phyloP scores from a whole-genome alignment of 2,888 invertebrate species.

The Hetaerina titia region DNA sequence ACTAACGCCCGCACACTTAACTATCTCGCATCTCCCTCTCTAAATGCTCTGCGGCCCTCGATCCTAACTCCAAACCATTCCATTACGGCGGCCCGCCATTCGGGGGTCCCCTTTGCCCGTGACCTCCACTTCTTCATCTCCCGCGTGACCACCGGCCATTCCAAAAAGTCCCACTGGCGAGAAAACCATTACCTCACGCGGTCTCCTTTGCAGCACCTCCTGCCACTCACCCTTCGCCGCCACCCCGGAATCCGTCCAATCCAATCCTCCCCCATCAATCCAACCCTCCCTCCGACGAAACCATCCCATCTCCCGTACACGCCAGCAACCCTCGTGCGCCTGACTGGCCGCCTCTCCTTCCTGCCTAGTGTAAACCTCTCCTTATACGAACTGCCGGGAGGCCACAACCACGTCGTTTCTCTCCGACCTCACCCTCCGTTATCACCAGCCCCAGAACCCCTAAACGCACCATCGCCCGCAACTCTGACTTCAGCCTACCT shows the following conservation, averaged over 20 bases:
- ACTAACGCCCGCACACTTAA: not conserved
- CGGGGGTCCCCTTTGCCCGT: not conserved
- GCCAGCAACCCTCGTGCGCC: no score
- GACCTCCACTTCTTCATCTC: not conserved
- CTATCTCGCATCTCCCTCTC: not conserved
- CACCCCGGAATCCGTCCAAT: not conserved
- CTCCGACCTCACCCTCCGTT: not conserved
- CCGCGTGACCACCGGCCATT: constrained; percentile 2
- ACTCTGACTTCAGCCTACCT: not conserved
- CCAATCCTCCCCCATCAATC: no score
- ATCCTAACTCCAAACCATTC: not conserved
- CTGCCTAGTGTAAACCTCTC: not conserved
- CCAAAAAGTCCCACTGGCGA: not conserved
- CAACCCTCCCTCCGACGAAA: no score
- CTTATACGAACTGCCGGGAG: not conserved
- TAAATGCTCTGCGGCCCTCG: not conserved
- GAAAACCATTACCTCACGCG: not conserved
- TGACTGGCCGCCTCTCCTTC: no score
- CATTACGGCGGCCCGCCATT: not conserved
- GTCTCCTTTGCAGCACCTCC: not conserved
- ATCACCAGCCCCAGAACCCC: not conserved
- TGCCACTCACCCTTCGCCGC: not conserved
- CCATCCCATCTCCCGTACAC: no score
- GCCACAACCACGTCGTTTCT: not conserved
- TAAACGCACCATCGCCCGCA: not conserved